These are phyloP conservation scores for Propithecus perrieri DNA, from an alignment of 2,797 vertebrate genomes.

Conservation along the genomic window DNA sequence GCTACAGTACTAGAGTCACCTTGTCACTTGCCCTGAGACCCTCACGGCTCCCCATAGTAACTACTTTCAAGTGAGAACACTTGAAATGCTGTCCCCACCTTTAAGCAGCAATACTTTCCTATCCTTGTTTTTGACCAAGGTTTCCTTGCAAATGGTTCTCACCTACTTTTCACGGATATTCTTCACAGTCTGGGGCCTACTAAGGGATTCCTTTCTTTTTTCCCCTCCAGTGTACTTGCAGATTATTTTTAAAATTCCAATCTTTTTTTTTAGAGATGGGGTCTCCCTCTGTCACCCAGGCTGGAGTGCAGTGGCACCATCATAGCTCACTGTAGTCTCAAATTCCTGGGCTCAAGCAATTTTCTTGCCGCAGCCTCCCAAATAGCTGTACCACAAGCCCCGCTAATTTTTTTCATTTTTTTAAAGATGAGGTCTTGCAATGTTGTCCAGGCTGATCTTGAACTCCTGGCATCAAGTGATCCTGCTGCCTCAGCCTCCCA, in stretches of 20 bases:
- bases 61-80: too few relatives aligned
- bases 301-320: neutral
- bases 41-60: neutral
- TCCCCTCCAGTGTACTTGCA: neutral
- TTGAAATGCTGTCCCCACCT: neutral
- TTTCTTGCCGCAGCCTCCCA: neutral
- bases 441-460: neutral
- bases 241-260: neutral
- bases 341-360: neutral
- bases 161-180: neutral
- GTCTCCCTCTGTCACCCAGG: neutral
- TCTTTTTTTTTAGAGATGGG: neutral
- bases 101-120: neutral
- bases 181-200: neutral
- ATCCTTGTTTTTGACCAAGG: neutral
- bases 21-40: neutral
- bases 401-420: neutral
- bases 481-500: neutral
- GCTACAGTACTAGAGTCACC: neutral
- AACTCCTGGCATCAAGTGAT: neutral
- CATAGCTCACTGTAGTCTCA: neutral
- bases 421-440: neutral
- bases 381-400: neutral
- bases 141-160: neutral
- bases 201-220: neutral